Evolutionary conservation across 1,140 invertebrate species (phyloP), one percentile per base, ranked within the genome.

Genomic region (Heliconius eleuchia): DNA sequence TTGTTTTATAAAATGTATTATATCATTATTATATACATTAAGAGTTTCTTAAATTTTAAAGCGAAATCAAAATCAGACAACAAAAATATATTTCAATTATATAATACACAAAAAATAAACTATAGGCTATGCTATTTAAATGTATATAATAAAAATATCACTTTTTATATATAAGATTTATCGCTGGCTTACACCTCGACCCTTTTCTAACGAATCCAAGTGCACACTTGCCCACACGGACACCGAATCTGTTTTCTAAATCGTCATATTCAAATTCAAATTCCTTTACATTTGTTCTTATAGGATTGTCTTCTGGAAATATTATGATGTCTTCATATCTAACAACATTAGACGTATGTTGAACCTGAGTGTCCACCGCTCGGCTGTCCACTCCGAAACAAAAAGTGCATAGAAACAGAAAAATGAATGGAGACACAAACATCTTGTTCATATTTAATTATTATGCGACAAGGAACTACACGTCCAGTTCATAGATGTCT

Each of bases 191-290:
- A 6, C 60, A 66, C 11, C 23, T 66, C 60, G 23, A 13, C 11
- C 74, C 74, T 50, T 74, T 52, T 23, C 70, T 52, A 19, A 75
- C 66, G 18, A 23, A 23, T 13, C 78, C 78, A 1, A 19, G n/a
- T 73, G 78, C 57, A 77, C 74, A 75, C n/a, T 60, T 55, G n/a
- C 80, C 72, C 13, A 76, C 70, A 8, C 77, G 79, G 60, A 83
- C 70, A 74, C 73, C 80, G 42, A 79, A 78, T 50, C 60, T 80
- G 71, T 73, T 80, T 9, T n/a, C 71, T 23, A 78, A 74, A 8
- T 60, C 72, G 3, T 6, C 34, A 46, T 27, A 66, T 27, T 66
- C 60, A 13, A 30, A 13, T 11, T 30, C 27, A 11, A 66, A 66
- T 13, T 66, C 13, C 5, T 66, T 66, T 1, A 27, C 23, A 66